Conservation (phyloP, 1,140 invertebrate species). For the silkworm (Bombyx mori) region ASM3026992v2 NC_085128.1:9722501-9723000, state of each 20-base stretch:
- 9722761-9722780: slow-evolving; percentile 37
- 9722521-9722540: too few species aligned
- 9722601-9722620: neutral
- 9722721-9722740: slow-evolving; percentile 39
- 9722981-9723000: too few species aligned
- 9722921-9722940: too few species aligned
- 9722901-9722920: too few species aligned
- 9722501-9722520: too few species aligned
- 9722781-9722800: slow-evolving; percentile 51
- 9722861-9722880: neutral
- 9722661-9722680: neutral
- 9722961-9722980: too few species aligned
- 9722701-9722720: slow-evolving; percentile 38
- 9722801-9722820: slow-evolving; percentile 45
- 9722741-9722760: slow-evolving; percentile 19
- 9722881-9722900: too few species aligned
- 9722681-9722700: neutral
- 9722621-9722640: neutral
- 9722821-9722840: slow-evolving; percentile 54
- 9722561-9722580: neutral
- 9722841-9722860: slow-evolving; percentile 15
- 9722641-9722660: neutral
- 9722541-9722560: too few species aligned
- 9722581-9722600: neutral
- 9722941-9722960: too few species aligned